Evolutionary conservation across 2,113 vertebrate genomes (phyloP).

Genomic region (Nycticebus coucang): DNA sequence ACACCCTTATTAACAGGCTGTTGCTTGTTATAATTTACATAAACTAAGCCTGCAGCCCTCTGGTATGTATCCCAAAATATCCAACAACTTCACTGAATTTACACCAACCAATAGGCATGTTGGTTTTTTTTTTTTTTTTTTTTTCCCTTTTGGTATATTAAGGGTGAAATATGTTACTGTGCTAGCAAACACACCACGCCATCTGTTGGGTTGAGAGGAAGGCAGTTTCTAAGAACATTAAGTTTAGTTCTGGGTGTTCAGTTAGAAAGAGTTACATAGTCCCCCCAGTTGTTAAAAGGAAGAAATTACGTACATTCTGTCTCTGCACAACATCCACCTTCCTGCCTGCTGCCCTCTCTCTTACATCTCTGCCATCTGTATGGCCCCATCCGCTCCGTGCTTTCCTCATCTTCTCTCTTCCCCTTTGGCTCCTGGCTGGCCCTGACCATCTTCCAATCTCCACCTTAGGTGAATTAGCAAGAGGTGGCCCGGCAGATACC

Average conservation of each 20-base stretch:
- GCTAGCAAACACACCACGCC: constrained; percentile 86
- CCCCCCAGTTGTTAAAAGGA: constrained; percentile 68
- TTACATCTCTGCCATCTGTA: neutral
- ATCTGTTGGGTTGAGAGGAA: constrained; percentile 86
- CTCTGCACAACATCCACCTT: too few species aligned
- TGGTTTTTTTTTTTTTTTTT: constrained; percentile 82
- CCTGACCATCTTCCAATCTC: constrained; percentile 30
- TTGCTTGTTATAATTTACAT: constrained; percentile 85
- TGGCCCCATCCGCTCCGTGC: neutral
- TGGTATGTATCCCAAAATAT: constrained; percentile 84
- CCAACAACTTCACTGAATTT: constrained; percentile 85
- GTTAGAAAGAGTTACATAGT: constrained; percentile 50
- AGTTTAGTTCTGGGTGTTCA: constrained; percentile 73
- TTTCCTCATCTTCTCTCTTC: neutral
- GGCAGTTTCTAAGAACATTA: constrained; percentile 79
- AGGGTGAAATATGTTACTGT: constrained; percentile 86
- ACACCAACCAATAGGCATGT: constrained; percentile 82
- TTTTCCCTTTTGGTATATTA: constrained; percentile 81
- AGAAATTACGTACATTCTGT: neutral
- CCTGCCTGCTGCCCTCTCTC: neutral
- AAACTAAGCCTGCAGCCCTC: constrained; percentile 84
- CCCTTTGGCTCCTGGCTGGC: constrained; percentile 32
- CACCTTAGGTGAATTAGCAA: constrained; percentile 53
- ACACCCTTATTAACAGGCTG: constrained; percentile 84
- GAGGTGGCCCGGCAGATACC: neutral